Conservation (phyloP, 2,797 vertebrate genomes). For the Syngnathus rostellatus region DNA sequence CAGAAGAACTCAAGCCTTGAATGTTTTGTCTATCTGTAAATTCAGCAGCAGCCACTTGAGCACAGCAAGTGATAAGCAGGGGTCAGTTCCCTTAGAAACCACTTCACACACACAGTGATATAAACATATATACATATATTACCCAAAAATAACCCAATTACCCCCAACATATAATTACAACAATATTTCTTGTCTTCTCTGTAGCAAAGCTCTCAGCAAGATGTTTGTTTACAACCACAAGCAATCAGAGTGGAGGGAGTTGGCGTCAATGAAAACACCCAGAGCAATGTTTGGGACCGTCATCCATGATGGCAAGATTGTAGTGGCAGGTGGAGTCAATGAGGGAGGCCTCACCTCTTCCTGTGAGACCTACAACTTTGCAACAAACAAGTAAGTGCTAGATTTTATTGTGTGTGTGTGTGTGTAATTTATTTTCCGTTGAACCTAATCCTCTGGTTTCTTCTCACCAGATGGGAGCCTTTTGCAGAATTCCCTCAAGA, state of each 20-base stretch:
- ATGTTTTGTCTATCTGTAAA: neutral
- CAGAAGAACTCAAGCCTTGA: neutral
- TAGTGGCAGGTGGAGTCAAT: slow-evolving; percentile 86
- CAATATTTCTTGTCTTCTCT: neutral
- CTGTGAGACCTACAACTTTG: slow-evolving; percentile 84
- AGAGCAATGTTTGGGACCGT: slow-evolving; percentile 92
- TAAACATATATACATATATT: neutral
- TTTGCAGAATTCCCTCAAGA: slow-evolving; percentile 94
- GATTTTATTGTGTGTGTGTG: neutral
- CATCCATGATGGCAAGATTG: slow-evolving; percentile 81
- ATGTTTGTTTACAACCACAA: slow-evolving; percentile 91
- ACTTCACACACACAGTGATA: neutral
- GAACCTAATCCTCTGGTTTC: slow-evolving; percentile 19
- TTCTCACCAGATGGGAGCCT: slow-evolving; percentile 79
- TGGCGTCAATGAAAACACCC: slow-evolving; percentile 87
- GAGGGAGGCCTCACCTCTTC: slow-evolving; percentile 85
- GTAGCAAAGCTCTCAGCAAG: slow-evolving; percentile 94
- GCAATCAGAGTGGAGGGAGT: slow-evolving; percentile 93
- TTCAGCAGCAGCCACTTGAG: neutral
- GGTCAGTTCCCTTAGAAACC: neutral
- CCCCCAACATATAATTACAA: neutral
- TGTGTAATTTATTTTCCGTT: neutral
- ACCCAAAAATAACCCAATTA: neutral
- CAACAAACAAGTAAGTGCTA: slow-evolving; percentile 80
- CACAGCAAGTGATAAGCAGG: slow-evolving; percentile 7